Percentiles rank a stretch among this genome's conserved stretches.
Conservation (phyloP, 1,140 invertebrate genomes). For the Pinna nobilis region DNA sequence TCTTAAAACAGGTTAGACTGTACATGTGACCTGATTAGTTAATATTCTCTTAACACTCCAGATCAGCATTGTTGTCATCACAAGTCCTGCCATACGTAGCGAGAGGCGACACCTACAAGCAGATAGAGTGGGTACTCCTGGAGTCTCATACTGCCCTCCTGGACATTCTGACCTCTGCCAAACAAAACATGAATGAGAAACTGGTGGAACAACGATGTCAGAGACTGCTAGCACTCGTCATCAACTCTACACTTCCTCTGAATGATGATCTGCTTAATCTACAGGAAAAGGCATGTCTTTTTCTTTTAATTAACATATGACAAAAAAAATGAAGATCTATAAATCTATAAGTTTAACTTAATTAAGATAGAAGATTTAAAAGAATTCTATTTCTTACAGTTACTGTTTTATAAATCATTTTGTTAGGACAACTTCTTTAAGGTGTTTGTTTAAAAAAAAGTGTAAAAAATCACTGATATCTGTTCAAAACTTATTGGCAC, state of each 20-base stretch:
- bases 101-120: constrained; percentile 69
- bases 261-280: constrained; percentile 65
- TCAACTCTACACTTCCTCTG: constrained; percentile 65
- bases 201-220: constrained; percentile 68
- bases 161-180: constrained; percentile 49
- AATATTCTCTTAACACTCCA: constrained; percentile 28
- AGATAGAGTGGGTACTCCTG: constrained; percentile 72
- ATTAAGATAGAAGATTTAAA: no score
- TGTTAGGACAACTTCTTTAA: neutral
- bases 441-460: neutral
- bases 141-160: constrained; percentile 68
- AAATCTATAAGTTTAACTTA: no score
- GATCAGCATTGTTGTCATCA: constrained; percentile 65
- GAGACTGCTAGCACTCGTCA: constrained; percentile 67
- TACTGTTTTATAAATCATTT: no score
- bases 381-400: no score
- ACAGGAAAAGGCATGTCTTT: constrained; percentile 65
- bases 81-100: constrained; percentile 63
- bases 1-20: neutral
- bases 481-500: no score
- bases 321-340: no score
- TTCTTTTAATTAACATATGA: neutral
- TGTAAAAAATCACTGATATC: no score
- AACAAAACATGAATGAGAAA: constrained; percentile 48
- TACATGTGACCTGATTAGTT: no score